Evolutionary conservation across 2,113 vertebrate genomes (phyloP), one percentile per base, ranked within the genome.

Genomic region (Lasiurus borealis): DNA sequence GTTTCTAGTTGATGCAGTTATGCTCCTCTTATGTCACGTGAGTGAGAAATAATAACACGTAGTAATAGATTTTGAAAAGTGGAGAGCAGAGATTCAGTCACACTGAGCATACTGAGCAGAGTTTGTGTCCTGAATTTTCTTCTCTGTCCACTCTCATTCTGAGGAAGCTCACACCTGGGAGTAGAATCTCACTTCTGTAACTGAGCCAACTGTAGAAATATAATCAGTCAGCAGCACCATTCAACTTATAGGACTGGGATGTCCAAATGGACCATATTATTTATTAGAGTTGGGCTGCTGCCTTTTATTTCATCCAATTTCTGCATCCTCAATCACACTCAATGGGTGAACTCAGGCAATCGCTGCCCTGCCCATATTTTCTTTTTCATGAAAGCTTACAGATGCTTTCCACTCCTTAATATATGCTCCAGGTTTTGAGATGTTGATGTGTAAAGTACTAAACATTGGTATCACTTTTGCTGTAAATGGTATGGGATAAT

Each of bases 401-500:
- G 52, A 76, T 82, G 18, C 15, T 81, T 64, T 36, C 46, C 1
- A 50, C n/a, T 77, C 69, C 72, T 77, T 81, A 71, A 52, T 57
- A n/a, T 48, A 36, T 15, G 34, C 27, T 34, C 59, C 34, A 62
- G 88, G 40, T 72, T 89, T 91, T 87, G 57, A 87, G 68, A 62
- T 25, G 25, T 87, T 90, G 87, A 73, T 34, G 31, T 15, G n/a
- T 52, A 71, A 73, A 94, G 23, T 40, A 29, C 36, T 73, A 48
- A 73, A 59, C 52, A 46, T 46, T 82, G 31, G 25, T 69, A 69
- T 76, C 76, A 52, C 44, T 87, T 94, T 34, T 54, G 72, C 68
- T 87, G 62, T 59, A 89, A 88, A 95, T 50, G 34, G 52, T 87
- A 88, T 46, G 92, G 21, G 64, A 46, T 76, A 68, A 71, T 62